Evolutionary conservation across 2,113 vertebrate species (phyloP).

Genomic region (Chrysochloris asiatica): DNA sequence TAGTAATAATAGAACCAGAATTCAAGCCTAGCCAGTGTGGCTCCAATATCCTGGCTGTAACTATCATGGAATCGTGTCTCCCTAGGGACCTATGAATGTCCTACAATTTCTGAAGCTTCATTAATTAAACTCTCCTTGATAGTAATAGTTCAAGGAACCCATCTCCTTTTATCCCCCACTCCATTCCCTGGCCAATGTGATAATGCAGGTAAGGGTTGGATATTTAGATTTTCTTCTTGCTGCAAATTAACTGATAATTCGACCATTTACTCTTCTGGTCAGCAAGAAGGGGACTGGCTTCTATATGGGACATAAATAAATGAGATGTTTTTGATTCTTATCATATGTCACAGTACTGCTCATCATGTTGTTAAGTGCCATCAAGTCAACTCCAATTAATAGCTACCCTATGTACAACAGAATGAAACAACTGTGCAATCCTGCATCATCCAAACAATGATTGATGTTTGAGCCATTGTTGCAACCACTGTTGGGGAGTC

Average conservation of each 20-base stretch:
- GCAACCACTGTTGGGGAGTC: no score
- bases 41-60: not conserved
- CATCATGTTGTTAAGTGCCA: no score
- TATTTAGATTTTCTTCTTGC: not conserved
- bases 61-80: not conserved
- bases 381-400: no score
- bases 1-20: not conserved
- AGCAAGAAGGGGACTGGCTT: not conserved
- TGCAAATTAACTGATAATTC: no score
- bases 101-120: not conserved
- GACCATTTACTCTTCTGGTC: not conserved
- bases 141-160: not conserved
- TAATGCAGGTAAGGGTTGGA: not conserved
- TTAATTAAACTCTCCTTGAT: not conserved
- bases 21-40: not conserved
- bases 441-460: no score
- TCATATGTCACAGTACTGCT: not conserved
- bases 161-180: not conserved
- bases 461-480: no score
- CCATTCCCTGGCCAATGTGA: not conserved
- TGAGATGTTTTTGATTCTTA: not conserved
- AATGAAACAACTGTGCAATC: no score
- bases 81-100: not conserved
- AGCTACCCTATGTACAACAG: no score
- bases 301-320: not conserved